Percentiles rank a stretch among this genome's conserved stretches.
These are phyloP conservation scores for Uloborus plumipes DNA, from an alignment of 2,888 invertebrate genomes.

Conservation along the genomic window DNA sequence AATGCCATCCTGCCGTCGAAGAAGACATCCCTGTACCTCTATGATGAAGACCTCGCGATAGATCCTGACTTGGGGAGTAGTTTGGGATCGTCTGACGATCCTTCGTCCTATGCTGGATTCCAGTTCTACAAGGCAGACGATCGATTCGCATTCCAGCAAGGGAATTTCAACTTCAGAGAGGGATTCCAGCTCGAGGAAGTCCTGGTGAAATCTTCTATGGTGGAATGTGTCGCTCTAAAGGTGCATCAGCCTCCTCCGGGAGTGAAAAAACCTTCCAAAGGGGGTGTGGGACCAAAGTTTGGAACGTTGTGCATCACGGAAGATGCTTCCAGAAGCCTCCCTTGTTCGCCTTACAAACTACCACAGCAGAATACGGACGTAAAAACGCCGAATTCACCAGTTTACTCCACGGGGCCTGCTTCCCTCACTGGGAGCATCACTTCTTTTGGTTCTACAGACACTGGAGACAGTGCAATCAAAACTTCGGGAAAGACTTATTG, in stretches of 20 bases:
- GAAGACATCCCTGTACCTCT: constrained; percentile 41
- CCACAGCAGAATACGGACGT: constrained; percentile 32
- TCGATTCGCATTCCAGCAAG: constrained; percentile 12
- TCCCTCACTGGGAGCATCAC: constrained; percentile 37
- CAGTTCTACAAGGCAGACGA: constrained; percentile 19
- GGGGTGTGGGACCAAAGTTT: constrained; percentile 22
- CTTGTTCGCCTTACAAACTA: constrained; percentile 55
- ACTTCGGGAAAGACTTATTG: background rate
- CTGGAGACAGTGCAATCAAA: background rate
- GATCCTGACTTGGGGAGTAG: constrained; percentile 25
- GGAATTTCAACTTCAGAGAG: background rate
- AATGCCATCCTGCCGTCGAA: constrained; percentile 26
- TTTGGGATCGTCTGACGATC: constrained; percentile 18
- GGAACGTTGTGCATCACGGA: constrained; percentile 28
- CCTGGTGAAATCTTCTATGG: constrained; percentile 33
- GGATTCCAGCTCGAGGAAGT: constrained; percentile 50
- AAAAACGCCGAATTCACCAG: constrained; percentile 18
- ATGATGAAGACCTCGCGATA: constrained; percentile 22
- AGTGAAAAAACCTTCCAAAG: constrained; percentile 14
- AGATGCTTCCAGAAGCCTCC: constrained; percentile 43
- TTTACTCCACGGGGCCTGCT: constrained; percentile 7
- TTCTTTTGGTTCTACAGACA: constrained; percentile 35
- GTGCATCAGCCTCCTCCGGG: constrained; percentile 15
- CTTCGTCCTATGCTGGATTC: constrained; percentile 16
- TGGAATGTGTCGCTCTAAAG: constrained; percentile 48